phyloP scores from a whole-genome alignment of 2,888 invertebrate genomes.

The Cylloceria caligata region DNA sequence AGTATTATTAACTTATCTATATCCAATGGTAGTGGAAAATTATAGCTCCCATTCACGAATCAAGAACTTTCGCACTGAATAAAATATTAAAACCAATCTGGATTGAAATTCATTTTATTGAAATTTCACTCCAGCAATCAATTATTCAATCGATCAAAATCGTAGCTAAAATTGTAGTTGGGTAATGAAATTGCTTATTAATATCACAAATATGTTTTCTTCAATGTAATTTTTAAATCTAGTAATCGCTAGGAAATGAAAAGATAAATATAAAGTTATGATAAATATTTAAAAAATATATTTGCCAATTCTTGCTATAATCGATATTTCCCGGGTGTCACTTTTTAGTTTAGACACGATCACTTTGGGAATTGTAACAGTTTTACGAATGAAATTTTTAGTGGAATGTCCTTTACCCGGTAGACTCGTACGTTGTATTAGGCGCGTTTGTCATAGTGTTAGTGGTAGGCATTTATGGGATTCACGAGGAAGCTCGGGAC shows the following conservation, averaged over 20 bases:
- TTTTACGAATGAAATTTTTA: neutral
- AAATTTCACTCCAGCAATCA: no score
- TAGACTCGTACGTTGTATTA: conserved; percentile 11
- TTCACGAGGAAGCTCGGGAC: conserved; percentile 68
- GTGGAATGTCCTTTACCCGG: neutral
- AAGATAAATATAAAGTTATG: no score
- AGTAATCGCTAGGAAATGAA: neutral
- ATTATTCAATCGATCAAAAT: neutral
- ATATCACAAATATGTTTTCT: no score
- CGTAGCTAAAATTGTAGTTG: no score
- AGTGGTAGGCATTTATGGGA: conserved; percentile 57
- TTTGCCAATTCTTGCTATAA: no score
- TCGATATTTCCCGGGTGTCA: no score
- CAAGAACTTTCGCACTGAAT: neutral
- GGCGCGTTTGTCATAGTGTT: conserved; percentile 26
- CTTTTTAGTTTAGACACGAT: no score
- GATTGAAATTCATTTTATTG: neutral
- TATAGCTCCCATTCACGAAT: no score
- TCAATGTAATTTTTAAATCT: neutral
- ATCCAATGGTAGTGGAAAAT: neutral
- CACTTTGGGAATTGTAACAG: no score
- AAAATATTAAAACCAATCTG: neutral
- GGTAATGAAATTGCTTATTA: no score
- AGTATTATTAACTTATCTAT: neutral
- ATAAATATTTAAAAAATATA: no score